Conservation (phyloP, 2,888 invertebrate genomes). For the Nycteola revayana region DNA sequence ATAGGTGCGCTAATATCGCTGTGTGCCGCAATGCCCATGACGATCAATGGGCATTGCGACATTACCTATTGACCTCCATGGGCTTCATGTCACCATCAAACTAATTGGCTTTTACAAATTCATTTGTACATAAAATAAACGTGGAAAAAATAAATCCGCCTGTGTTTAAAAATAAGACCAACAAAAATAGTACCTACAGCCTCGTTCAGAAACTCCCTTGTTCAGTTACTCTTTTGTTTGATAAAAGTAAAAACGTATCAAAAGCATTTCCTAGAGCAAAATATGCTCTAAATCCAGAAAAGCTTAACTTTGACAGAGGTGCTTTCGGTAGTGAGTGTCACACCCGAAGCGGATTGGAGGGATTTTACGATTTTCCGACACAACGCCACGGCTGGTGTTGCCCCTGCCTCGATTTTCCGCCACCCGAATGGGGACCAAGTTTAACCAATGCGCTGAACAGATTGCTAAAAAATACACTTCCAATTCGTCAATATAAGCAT, state of each 20-base stretch:
- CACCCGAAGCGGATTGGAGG: constrained; percentile 47
- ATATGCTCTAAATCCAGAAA: constrained; percentile 47
- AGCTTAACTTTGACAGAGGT: constrained; percentile 50
- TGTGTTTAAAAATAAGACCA: no score
- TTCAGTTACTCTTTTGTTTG: constrained; percentile 16
- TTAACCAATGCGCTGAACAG: constrained; percentile 32
- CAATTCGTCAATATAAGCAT: constrained; percentile 22
- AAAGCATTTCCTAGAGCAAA: constrained; percentile 40
- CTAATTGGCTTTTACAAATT: no score
- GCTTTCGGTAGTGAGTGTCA: constrained; percentile 45
- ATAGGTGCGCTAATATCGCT: no score
- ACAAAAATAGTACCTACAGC: no score
- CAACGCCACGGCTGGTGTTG: constrained; percentile 39
- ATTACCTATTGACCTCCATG: no score
- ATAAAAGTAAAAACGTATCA: constrained; percentile 31
- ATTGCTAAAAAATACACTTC: constrained; percentile 27
- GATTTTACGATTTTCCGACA: constrained; percentile 58
- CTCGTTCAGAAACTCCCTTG: constrained; percentile 5
- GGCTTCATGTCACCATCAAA: no score
- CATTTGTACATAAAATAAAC: no score
- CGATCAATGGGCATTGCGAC: no score
- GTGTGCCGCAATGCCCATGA: no score
- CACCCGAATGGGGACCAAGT: constrained; percentile 36
- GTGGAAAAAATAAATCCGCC: no score
- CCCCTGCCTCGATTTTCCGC: constrained; percentile 45